phyloP scores from a whole-genome alignment of 2,113 vertebrate species.

The Perca fluviatilis region DNA sequence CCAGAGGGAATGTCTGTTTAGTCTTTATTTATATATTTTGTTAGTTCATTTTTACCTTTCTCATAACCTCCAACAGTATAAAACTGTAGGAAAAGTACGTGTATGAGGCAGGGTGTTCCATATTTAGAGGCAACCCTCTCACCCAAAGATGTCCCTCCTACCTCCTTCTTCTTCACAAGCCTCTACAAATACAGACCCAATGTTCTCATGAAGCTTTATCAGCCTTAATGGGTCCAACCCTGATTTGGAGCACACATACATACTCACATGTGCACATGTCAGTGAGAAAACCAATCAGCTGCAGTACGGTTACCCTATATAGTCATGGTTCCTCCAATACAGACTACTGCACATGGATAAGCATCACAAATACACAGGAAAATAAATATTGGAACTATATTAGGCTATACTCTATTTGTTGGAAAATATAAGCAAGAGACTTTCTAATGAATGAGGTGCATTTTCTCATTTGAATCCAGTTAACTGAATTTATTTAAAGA shows the following conservation, averaged over 20 bases:
- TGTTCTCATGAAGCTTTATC: not conserved
- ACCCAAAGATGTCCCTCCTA: not conserved
- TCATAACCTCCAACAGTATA: not conserved
- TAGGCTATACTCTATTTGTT: not conserved
- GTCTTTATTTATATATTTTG: slow-evolving; percentile 26
- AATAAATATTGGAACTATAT: not conserved
- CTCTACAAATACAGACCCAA: not conserved
- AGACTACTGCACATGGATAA: not conserved
- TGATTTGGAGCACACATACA: not conserved
- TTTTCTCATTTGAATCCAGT: not conserved
- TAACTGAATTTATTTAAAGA: not conserved
- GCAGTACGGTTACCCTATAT: slow-evolving; percentile 40
- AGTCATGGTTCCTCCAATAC: not conserved
- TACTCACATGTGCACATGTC: slow-evolving; percentile 18
- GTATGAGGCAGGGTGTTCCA: not conserved
- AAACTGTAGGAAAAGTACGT: not conserved
- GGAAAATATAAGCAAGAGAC: not conserved
- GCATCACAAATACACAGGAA: not conserved
- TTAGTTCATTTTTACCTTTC: not conserved
- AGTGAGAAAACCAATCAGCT: slow-evolving; percentile 63
- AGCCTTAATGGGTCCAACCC: not conserved
- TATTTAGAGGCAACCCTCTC: not conserved
- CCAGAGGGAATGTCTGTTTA: not conserved
- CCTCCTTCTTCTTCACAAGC: not conserved
- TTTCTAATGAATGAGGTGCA: not conserved